Evolutionary conservation across 2,113 vertebrate species (phyloP).

Genomic region (Aspiorhynchus laticeps): DNA sequence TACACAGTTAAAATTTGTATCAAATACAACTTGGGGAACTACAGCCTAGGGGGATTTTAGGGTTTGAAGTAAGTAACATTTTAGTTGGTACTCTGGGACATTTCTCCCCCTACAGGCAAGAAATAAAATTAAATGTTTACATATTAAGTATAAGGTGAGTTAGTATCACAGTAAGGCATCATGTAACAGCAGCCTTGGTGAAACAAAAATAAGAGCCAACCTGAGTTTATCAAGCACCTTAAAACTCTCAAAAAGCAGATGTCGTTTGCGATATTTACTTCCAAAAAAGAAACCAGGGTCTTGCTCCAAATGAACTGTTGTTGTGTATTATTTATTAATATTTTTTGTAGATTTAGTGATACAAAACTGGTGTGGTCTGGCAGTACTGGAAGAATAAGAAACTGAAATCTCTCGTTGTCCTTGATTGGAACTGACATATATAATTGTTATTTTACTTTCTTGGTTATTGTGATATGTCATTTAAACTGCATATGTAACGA

Average conservation of each 20-base stretch:
- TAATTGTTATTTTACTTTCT: slow-evolving; percentile 67
- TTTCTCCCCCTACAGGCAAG: slow-evolving; percentile 66
- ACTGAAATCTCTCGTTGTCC: slow-evolving; percentile 67
- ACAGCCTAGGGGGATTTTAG: slow-evolving; percentile 27
- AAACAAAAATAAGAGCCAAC: slow-evolving; percentile 60
- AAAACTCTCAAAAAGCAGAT: slow-evolving; percentile 77
- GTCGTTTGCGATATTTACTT: slow-evolving; percentile 74
- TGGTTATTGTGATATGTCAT: slow-evolving; percentile 61
- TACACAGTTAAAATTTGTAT: slow-evolving; percentile 16
- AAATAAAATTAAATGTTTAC: slow-evolving; percentile 81
- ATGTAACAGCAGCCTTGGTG: slow-evolving; percentile 65
- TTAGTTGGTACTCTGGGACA: slow-evolving; percentile 64
- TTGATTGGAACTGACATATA: slow-evolving; percentile 77
- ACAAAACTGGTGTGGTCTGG: slow-evolving; percentile 75
- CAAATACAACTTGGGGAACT: slow-evolving; percentile 20
- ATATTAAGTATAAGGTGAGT: slow-evolving; percentile 76
- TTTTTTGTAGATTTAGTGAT: slow-evolving; percentile 71
- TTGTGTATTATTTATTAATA: slow-evolving; percentile 79
- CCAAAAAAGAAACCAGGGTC: slow-evolving; percentile 78
- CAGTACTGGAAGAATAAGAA: slow-evolving; percentile 75
- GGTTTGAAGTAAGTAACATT: slow-evolving; percentile 57
- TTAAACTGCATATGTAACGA: slow-evolving; percentile 67
- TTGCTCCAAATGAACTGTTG: slow-evolving; percentile 75
- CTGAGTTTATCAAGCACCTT: slow-evolving; percentile 81
- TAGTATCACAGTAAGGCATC: slow-evolving; percentile 73